Evolutionary conservation across 2,797 vertebrate genomes (phyloP), one percentile per base, ranked within the genome.

Genomic region (Malacoraja senta): DNA sequence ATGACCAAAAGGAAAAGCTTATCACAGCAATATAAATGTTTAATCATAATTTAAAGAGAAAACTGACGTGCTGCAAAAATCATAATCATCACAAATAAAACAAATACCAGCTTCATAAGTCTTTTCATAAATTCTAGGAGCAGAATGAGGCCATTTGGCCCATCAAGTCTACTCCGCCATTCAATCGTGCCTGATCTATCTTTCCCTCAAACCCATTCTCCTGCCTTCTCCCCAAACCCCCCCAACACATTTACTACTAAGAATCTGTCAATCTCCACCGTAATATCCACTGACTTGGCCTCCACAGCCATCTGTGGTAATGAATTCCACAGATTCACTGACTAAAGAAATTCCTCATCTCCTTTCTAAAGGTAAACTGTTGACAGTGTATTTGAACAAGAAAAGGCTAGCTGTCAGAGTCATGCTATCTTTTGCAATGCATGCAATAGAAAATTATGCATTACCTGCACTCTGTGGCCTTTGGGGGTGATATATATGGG

Each of bases 391-490:
- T 77, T 77, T 19, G 76, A 8, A 10, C 58, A 95, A 95, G 93
- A 80, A 86, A 93, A 94, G 65, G 3, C 17, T 88, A 32, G 21
- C 84, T 6, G 35, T 17, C 32, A 68, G 7, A 15, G 1, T 26
- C 12, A 65, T 21, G 21, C 9, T 88, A 65, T 61, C 17, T 3
- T 65, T 68, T 32, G n/a, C 84, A 88, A 35, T 19, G 17, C 3
- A 63, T 53, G 29, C 10, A 93, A 68, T 91, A 58, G 93, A 94
- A 83, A 79, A 91, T 0, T 0, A 0, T 2, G 94, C 92, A 93
- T 94, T 96, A 99, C 98, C 98, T 98, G 98, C 98, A 99, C 93
- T 98, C 98, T 12, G 97, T 98, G 78, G 98, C 97, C 95, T 98
- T 99, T 13, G 98, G 98, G 29, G 98, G 98, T 95, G 99, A 96